phyloP scores from a whole-genome alignment of 1,140 invertebrate genomes.

The Zaprionus nigranus region DNA sequence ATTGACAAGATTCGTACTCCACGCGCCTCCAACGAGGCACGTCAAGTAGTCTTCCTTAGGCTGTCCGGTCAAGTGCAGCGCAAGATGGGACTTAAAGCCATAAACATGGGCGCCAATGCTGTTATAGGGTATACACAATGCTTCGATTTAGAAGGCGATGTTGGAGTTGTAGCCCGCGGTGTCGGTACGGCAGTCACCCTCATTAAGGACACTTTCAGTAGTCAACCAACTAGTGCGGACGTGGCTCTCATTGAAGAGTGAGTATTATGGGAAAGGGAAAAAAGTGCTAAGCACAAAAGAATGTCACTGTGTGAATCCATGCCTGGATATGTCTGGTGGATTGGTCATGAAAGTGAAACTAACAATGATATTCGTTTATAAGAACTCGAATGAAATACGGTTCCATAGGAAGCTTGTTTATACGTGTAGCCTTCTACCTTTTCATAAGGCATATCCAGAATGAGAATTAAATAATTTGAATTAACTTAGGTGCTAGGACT shows the following conservation, averaged over 20 bases:
- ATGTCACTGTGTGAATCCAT: slow-evolving; percentile 8
- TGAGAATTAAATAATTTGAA: not conserved
- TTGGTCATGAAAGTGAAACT: not conserved
- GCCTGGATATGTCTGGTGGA: slow-evolving; percentile 17
- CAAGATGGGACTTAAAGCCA: slow-evolving; percentile 96
- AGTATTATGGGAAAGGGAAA: slow-evolving; percentile 82
- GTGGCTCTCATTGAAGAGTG: slow-evolving; percentile 87
- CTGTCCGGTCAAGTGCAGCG: slow-evolving; percentile 96
- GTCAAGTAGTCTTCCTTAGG: slow-evolving; percentile 98
- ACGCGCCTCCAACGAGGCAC: slow-evolving; percentile 97
- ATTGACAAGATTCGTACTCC: slow-evolving; percentile 99
- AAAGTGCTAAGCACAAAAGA: not conserved
- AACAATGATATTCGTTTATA: not conserved
- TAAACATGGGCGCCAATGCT: slow-evolving; percentile 97
- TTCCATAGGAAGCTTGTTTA: not conserved
- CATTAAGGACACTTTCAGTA: slow-evolving; percentile 86
- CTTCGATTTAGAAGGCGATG: slow-evolving; percentile 98
- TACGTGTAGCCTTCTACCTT: not conserved
- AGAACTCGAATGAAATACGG: not conserved
- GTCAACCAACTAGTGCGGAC: slow-evolving; percentile 80
- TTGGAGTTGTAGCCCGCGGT: slow-evolving; percentile 96
- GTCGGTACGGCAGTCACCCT: slow-evolving; percentile 96
- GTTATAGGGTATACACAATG: slow-evolving; percentile 97
- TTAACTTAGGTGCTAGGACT: not conserved
- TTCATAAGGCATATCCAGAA: slow-evolving; percentile 23